These are phyloP conservation scores for Apomyelois bistriatella DNA, from an alignment of 2,888 invertebrate species.

Conservation along the genomic window DNA sequence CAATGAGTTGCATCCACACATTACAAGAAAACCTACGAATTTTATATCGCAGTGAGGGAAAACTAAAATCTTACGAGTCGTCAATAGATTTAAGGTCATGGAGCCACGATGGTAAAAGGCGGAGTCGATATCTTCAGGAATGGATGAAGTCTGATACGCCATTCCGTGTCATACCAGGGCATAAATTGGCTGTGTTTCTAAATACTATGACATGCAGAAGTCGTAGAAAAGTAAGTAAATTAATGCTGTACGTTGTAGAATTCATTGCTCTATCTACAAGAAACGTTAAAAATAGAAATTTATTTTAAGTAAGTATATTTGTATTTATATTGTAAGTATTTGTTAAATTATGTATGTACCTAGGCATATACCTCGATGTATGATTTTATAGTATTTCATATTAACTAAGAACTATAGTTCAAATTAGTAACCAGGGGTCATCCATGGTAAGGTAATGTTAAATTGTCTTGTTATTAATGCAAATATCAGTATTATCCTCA, in stretches of 20 bases:
- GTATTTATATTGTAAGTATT: too few relatives aligned
- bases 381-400: too few relatives aligned
- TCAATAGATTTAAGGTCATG: slow-evolving; percentile 77
- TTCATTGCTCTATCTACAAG: too few relatives aligned
- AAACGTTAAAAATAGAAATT: too few relatives aligned
- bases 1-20: slow-evolving; percentile 48
- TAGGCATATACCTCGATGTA: too few relatives aligned
- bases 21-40: slow-evolving; percentile 35
- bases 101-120: slow-evolving; percentile 62
- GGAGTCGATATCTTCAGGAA: slow-evolving; percentile 58
- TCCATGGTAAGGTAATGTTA: too few relatives aligned
- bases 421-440: too few relatives aligned
- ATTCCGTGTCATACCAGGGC: slow-evolving; percentile 46
- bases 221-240: slow-evolving; percentile 42
- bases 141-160: slow-evolving; percentile 69
- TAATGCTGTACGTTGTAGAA: background rate
- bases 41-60: slow-evolving; percentile 71
- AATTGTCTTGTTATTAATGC: too few relatives aligned
- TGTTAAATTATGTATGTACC: too few relatives aligned
- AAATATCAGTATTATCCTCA: too few relatives aligned
- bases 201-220: slow-evolving; percentile 51
- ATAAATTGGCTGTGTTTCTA: slow-evolving; percentile 41
- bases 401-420: too few relatives aligned
- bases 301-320: too few relatives aligned
- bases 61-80: slow-evolving; percentile 75